Conservation (phyloP, 2,113 vertebrate species). For the Trichomycterus rosablanca region DNA sequence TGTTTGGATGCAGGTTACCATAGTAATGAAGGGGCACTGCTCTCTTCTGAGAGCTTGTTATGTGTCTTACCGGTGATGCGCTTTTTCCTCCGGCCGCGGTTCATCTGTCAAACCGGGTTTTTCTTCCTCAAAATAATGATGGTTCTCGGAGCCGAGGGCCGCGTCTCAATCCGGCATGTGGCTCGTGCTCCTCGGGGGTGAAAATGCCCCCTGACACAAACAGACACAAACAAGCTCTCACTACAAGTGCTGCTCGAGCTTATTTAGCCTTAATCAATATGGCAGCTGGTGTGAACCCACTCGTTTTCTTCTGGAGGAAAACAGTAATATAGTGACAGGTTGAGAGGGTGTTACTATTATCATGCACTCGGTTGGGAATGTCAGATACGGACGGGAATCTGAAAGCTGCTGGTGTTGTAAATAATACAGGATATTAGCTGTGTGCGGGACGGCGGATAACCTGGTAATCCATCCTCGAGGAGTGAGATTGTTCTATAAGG, state of each 20-base stretch:
- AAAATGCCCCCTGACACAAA: constrained; percentile 58
- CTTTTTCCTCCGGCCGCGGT: constrained; percentile 72
- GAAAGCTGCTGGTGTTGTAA: no score
- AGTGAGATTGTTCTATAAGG: neutral
- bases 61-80: constrained; percentile 89
- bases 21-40: constrained; percentile 90
- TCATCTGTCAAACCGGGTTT: constrained; percentile 99
- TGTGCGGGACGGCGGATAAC: no score
- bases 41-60: constrained; percentile 99
- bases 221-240: constrained; percentile 61
- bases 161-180: constrained; percentile 63
- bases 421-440: neutral
- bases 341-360: constrained; percentile 13
- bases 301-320: constrained; percentile 23
- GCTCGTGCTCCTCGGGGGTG: constrained; percentile 60
- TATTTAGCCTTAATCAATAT: constrained; percentile 54
- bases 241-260: constrained; percentile 54
- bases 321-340: neutral
- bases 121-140: constrained; percentile 99
- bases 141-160: constrained; percentile 84
- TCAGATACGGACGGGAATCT: no score
- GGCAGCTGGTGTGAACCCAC: constrained; percentile 13
- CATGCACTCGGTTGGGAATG: neutral
- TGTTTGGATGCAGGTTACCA: constrained; percentile 93
- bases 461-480: neutral